Evolutionary conservation across 30 jellyfish, hydroid and myxozoan species (phyloP), one percentile per base, ranked within the genome.

Genomic region (Chironex yamaguchii): DNA sequence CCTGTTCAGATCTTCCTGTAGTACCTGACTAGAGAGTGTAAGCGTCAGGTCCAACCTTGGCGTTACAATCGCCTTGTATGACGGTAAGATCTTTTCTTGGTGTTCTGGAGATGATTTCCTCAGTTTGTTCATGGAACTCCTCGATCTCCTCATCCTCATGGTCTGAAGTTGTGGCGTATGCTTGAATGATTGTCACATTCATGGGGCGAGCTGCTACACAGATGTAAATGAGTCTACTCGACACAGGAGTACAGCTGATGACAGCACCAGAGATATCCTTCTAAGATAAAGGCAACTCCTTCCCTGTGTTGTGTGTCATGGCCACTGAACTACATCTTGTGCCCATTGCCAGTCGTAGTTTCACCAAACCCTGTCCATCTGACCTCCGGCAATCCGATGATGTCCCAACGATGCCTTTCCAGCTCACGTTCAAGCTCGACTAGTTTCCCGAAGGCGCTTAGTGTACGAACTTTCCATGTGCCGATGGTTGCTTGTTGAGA

Each of bases 91-190:
- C 90, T 32, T 53, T 79, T 50, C 52, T 34, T 33, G 90, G 90
- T 26, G 63, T 79, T 65, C 36, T 79, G n/a, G n/a, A 29, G 32
- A 79, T 9, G 20, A 73, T 53, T 21, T 81, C 70, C 49, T 79
- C 90, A 14, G 63, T 26, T 58, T 79, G 49, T 24, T 62, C 52
- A 82, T 54, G 36, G 49, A 79, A 58, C 4, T 4, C 35, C 70
- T 79, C 90, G 48, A 79, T 35, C 3, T 71, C 74, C 63, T 79
- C 84, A 29, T 62, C 90, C 29, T 24, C 63, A 71, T 34, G 0
- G 23, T 79, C 84, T n/a, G 90, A 54, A 14, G 90, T 79, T 34
- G 90, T 81, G 23, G 90, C 90, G 36, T 54, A 54, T 82, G 34
- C 84, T 34, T 79, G 90, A 11, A 62, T 79, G 71, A 79, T 63